Percentiles rank a stretch among this genome's conserved stretches.
These are phyloP conservation scores for Drosophila kuntzei DNA, from an alignment of 2,888 invertebrate genomes.

Conservation along the genomic window DNA sequence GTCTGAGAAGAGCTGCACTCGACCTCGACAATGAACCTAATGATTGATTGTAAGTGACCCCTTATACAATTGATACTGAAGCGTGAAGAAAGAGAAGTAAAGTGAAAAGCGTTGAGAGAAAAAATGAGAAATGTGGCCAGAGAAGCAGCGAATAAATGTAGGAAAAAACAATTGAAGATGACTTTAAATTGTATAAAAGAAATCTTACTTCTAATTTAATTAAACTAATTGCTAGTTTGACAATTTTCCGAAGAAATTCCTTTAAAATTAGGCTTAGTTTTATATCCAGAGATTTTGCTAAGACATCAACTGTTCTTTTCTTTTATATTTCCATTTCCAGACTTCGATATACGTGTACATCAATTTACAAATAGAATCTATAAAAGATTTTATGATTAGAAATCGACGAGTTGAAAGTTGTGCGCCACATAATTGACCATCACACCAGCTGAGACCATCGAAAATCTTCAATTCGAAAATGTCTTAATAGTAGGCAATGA, in stretches of 20 bases:
- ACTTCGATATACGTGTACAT: background rate
- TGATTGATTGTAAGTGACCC: constrained; percentile 20
- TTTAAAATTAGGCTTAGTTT: background rate
- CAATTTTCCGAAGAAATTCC: background rate
- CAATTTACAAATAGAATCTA: constrained; percentile 10
- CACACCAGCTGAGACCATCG: constrained; percentile 23
- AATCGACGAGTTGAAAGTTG: constrained; percentile 35
- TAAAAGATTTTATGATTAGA: constrained; percentile 9
- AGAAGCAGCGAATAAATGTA: background rate
- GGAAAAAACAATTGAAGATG: background rate
- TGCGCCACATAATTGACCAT: constrained; percentile 23
- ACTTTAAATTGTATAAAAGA: background rate
- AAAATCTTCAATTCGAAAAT: constrained; percentile 16
- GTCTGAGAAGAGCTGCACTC: constrained; percentile 12
- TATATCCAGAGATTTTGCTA: background rate
- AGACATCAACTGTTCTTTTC: background rate
- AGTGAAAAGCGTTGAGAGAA: background rate
- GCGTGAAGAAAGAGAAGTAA: background rate
- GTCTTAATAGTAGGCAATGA: constrained; percentile 22
- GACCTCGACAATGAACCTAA: constrained; percentile 49
- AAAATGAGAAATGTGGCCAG: background rate
- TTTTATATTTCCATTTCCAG: background rate
- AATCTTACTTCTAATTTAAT: background rate
- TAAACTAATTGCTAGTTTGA: background rate
- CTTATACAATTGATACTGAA: background rate